phyloP scores from a whole-genome alignment of 2,113 vertebrate genomes.

The Podarcis cretensis region DNA sequence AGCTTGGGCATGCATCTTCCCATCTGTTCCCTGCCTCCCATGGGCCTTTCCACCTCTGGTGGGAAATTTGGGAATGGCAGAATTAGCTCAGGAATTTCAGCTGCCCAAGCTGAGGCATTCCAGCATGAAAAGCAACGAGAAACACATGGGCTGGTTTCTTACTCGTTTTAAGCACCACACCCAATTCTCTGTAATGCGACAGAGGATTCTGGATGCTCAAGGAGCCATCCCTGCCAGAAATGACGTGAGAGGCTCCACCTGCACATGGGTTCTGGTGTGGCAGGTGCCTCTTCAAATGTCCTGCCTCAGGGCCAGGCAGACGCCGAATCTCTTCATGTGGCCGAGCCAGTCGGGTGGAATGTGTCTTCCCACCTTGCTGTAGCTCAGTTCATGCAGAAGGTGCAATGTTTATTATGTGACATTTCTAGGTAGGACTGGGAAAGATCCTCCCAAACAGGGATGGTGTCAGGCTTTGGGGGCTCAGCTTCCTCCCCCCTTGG shows the following conservation, averaged over 20 bases:
- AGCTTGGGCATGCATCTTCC: not conserved
- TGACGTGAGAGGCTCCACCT: not conserved
- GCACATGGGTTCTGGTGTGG: not conserved
- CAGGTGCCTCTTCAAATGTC: not conserved
- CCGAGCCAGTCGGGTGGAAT: not conserved
- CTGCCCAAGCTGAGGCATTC: not conserved
- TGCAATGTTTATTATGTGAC: too few relatives aligned
- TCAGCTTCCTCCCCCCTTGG: fast-evolving
- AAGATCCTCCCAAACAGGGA: too few relatives aligned
- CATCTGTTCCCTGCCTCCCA: not conserved
- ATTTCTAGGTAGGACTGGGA: too few relatives aligned
- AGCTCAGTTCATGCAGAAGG: not conserved
- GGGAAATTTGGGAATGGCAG: too few relatives aligned
- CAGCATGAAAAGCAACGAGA: not conserved
- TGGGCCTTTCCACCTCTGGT: not conserved
- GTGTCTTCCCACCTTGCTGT: not conserved
- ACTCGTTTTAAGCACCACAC: not conserved
- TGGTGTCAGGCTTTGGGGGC: too few relatives aligned
- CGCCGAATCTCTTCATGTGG: not conserved
- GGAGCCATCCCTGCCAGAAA: not conserved
- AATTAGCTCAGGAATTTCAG: not conserved
- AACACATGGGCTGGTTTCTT: not conserved
- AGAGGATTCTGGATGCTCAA: not conserved
- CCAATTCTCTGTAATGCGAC: not conserved
- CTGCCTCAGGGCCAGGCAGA: not conserved